A percentile compares a stretch with the other conserved stretches of the same genome.
Conservation (phyloP, 64 coral and sea anemone species). For the Montipora cactus region DNA sequence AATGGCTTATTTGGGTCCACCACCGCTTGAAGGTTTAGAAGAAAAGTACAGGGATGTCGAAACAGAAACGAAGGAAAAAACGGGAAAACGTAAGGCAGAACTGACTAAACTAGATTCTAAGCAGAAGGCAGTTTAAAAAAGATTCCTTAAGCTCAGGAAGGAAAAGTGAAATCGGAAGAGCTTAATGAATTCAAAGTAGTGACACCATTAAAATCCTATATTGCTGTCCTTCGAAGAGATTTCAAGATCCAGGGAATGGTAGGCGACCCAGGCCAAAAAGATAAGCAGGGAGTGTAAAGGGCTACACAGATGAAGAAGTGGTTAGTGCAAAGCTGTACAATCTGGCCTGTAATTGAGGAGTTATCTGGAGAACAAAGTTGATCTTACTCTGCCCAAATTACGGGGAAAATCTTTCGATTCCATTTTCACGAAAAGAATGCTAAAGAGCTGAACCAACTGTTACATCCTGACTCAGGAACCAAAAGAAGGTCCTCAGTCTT, state of each 20-base stretch:
- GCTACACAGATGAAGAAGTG: slow-evolving; percentile 52
- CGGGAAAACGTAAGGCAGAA: too few relatives aligned
- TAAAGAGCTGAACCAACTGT: slow-evolving; percentile 39
- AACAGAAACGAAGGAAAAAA: too few relatives aligned
- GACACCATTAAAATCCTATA: not conserved
- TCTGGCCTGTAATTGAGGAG: too few relatives aligned
- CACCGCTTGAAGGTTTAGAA: not conserved
- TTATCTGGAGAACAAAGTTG: too few relatives aligned
- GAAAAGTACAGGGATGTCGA: not conserved
- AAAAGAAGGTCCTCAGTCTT: slow-evolving; percentile 60
- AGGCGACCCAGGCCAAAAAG: too few relatives aligned
- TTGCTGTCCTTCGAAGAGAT: slow-evolving; percentile 11
- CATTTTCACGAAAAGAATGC: slow-evolving; percentile 67
- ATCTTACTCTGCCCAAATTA: too few relatives aligned
- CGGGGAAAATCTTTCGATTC: not conserved
- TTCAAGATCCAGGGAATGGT: too few relatives aligned
- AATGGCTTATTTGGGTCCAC: not conserved
- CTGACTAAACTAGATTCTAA: too few relatives aligned
- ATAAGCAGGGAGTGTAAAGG: slow-evolving; percentile 35
- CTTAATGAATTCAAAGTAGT: not conserved
- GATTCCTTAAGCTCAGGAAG: not conserved
- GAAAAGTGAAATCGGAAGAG: not conserved
- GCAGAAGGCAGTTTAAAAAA: too few relatives aligned
- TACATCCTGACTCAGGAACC: slow-evolving; percentile 37
- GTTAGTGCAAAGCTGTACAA: slow-evolving; percentile 11